phyloP scores from a whole-genome alignment of 2,113 vertebrate genomes.

The Salvator merianae region DNA sequence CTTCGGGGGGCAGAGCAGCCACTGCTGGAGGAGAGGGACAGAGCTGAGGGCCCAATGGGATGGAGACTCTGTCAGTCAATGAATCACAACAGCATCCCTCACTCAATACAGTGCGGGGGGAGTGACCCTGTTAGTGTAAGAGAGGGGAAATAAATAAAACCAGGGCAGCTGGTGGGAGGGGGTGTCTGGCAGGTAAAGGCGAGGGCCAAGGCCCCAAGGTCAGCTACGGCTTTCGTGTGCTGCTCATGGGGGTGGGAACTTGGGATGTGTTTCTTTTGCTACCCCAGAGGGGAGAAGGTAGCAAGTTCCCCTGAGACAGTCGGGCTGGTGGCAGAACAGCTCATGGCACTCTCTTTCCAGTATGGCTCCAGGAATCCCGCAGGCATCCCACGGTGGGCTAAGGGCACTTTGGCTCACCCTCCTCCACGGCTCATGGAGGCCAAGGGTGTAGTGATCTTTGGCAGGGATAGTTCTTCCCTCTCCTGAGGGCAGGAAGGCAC shows the following conservation, averaged over 20 bases:
- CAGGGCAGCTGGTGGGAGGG: not conserved
- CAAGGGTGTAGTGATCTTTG: not conserved
- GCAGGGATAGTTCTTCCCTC: not conserved
- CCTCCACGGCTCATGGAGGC: not conserved
- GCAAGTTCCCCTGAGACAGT: not conserved
- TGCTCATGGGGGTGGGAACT: not conserved
- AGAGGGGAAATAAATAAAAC: constrained; percentile 8
- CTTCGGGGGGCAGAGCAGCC: too few species aligned
- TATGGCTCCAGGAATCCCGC: constrained; percentile 2
- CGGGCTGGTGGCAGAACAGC: not conserved
- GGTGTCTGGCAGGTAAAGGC: not conserved
- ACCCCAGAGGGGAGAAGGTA: not conserved
- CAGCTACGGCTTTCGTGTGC: too few species aligned
- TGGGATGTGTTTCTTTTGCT: too few species aligned
- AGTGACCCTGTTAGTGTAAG: too few species aligned
- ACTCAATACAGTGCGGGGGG: too few species aligned
- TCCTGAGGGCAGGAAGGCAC: not conserved
- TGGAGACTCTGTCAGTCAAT: too few species aligned
- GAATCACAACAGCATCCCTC: too few species aligned
- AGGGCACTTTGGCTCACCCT: not conserved
- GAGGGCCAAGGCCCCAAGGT: not conserved
- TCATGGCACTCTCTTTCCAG: not conserved
- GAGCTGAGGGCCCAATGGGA: too few species aligned
- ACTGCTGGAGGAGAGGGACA: too few species aligned
- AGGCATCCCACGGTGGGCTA: not conserved